A percentile compares a stretch with the other conserved stretches of the same genome.
Evolutionary conservation across 2,797 vertebrate species (phyloP).

Genomic region (Pagetopsis macropterus): DNA sequence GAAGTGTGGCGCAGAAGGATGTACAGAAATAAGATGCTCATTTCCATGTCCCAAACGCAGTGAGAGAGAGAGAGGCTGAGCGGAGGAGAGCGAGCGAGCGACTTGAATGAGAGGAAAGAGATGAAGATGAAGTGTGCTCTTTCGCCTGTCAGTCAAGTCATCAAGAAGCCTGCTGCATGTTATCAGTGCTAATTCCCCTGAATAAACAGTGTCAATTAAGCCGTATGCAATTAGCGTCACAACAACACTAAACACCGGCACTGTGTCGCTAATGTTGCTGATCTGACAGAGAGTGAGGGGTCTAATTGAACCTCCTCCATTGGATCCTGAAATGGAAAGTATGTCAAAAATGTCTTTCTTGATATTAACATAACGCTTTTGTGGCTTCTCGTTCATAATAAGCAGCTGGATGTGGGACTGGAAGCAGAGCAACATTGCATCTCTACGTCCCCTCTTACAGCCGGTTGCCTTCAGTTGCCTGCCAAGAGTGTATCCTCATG

Average conservation of each 20-base stretch:
- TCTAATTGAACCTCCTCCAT: constrained; percentile 70
- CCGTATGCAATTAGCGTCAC: constrained; percentile 78
- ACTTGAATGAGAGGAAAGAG: constrained; percentile 61
- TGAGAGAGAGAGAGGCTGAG: constrained; percentile 36
- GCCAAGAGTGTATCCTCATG: constrained; percentile 66
- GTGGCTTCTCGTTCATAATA: constrained; percentile 33
- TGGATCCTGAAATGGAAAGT: constrained; percentile 55
- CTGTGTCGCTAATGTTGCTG: constrained; percentile 73
- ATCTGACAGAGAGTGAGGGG: constrained; percentile 66
- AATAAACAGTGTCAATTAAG: constrained; percentile 82
- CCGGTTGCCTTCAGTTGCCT: constrained; percentile 56
- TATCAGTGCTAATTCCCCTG: constrained; percentile 77
- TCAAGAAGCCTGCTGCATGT: constrained; percentile 77
- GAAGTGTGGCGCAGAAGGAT: constrained; percentile 55
- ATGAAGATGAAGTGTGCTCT: constrained; percentile 71
- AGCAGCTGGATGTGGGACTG: constrained; percentile 35
- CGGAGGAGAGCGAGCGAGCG: constrained; percentile 70
- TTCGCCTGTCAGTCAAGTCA: constrained; percentile 77
- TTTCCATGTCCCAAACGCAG: constrained; percentile 54
- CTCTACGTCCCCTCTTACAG: constrained; percentile 53
- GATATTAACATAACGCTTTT: constrained; percentile 47
- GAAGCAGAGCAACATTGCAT: constrained; percentile 17
- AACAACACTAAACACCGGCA: constrained; percentile 77
- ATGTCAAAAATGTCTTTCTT: constrained; percentile 48
- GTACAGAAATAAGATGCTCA: constrained; percentile 54